Percentiles rank a stretch among this genome's conserved stretches.
These are phyloP conservation scores for Euwallacea similis DNA, from an alignment of 1,140 invertebrate genomes.

Conservation along the genomic window DNA sequence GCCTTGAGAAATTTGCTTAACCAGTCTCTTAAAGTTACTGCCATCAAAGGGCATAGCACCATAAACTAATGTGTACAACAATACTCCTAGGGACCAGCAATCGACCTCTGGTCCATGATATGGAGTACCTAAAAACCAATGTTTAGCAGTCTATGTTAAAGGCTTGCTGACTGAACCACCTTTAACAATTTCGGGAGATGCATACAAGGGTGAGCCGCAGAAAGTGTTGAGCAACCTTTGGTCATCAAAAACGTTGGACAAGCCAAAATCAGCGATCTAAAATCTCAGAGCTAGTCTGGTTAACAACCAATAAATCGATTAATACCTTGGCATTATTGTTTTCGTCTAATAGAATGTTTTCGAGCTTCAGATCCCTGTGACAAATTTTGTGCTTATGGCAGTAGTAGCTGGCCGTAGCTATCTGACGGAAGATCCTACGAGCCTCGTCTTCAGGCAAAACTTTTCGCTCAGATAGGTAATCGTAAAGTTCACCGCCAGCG, in stretches of 20 bases:
- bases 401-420: slow-evolving; percentile 96
- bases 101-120: slow-evolving; percentile 96
- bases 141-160: neutral
- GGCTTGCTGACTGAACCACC: slow-evolving; percentile 56
- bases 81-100: slow-evolving; percentile 96
- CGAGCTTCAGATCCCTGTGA: slow-evolving; percentile 97
- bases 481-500: slow-evolving; percentile 96
- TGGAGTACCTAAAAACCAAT: slow-evolving; percentile 62
- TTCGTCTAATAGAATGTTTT: slow-evolving; percentile 97
- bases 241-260: slow-evolving; percentile 97
- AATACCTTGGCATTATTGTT: slow-evolving; percentile 91
- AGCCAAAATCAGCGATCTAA: slow-evolving; percentile 97
- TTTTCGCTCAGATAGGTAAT: slow-evolving; percentile 93
- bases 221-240: slow-evolving; percentile 88
- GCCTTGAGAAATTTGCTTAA: slow-evolving; percentile 95
- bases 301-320: neutral
- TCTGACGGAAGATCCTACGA: slow-evolving; percentile 94
- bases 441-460: slow-evolving; percentile 91
- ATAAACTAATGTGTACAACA: slow-evolving; percentile 97
- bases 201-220: slow-evolving; percentile 97
- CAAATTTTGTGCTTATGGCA: slow-evolving; percentile 99
- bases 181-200: slow-evolving; percentile 98
- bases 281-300: slow-evolving; percentile 1
- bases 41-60: slow-evolving; percentile 99
- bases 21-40: slow-evolving; percentile 94